Evolutionary conservation across 2,113 vertebrate species (phyloP).

Genomic region (Bombycilla garrulus): DNA sequence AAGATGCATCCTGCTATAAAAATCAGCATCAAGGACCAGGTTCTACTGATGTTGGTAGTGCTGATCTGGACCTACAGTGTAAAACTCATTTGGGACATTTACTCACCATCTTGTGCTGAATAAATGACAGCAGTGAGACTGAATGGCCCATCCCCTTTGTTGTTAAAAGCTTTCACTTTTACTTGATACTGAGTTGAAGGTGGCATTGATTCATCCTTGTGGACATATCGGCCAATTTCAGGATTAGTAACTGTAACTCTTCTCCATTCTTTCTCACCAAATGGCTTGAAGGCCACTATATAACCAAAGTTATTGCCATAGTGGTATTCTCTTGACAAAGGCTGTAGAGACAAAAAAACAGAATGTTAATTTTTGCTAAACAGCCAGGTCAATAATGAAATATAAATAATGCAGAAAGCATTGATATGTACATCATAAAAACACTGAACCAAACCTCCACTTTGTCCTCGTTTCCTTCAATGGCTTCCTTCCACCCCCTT

Average conservation of each 20-base stretch:
- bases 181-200: slow-evolving; percentile 88
- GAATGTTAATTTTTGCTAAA: neutral
- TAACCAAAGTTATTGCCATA: slow-evolving; percentile 95
- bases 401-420: neutral
- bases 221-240: slow-evolving; percentile 84
- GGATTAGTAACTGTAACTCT: slow-evolving; percentile 88
- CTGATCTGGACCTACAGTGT: neutral
- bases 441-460: neutral
- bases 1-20: neutral
- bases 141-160: slow-evolving; percentile 89
- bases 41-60: neutral
- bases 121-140: slow-evolving; percentile 85
- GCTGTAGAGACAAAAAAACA: slow-evolving; percentile 71
- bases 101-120: slow-evolving; percentile 91
- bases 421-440: neutral
- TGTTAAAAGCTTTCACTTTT: slow-evolving; percentile 96
- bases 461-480: neutral
- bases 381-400: neutral
- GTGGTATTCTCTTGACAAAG: slow-evolving; percentile 91
- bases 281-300: slow-evolving; percentile 90
- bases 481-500: neutral
- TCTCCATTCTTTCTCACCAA: slow-evolving; percentile 82
- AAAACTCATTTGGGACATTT: neutral
- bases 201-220: slow-evolving; percentile 87
- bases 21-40: neutral